phyloP scores from a whole-genome alignment of 1,140 invertebrate species.

The Drosophila varians region DNA sequence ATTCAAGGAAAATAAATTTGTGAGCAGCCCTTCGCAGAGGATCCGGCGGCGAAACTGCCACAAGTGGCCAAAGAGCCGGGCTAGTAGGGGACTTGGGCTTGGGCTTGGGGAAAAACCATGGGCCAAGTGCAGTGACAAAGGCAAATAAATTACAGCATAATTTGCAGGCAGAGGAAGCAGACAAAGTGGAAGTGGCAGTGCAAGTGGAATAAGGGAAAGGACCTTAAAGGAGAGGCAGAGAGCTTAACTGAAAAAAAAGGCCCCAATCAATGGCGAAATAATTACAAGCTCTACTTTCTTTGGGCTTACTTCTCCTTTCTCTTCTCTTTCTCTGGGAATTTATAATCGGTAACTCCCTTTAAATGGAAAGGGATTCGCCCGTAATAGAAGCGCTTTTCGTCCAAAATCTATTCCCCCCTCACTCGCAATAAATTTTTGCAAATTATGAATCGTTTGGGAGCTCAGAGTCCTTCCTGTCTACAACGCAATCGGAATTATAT shows the following conservation, averaged over 20 bases:
- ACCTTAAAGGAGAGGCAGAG: conserved; percentile 6
- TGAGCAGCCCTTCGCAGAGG: conserved; percentile 49
- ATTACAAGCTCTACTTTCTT: conserved; percentile 46
- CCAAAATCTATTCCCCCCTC: neutral
- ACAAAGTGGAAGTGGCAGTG: conserved; percentile 29
- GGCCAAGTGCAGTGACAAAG: conserved; percentile 45
- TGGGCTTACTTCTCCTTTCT: neutral
- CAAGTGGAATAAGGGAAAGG: neutral
- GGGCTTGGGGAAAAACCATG: neutral
- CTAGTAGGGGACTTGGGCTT: neutral
- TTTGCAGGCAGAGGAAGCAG: conserved; percentile 51
- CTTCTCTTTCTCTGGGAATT: conserved; percentile 23
- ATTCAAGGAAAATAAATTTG: conserved; percentile 62
- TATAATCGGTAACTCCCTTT: conserved; percentile 23
- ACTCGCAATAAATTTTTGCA: neutral
- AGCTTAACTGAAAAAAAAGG: conserved; percentile 23
- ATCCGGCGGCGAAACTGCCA: conserved; percentile 29
- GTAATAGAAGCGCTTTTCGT: neutral
- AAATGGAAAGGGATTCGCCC: neutral
- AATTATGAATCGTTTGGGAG: conserved; percentile 11
- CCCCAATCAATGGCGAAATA: conserved; percentile 51
- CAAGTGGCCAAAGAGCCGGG: conserved; percentile 44
- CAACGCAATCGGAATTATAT: neutral
- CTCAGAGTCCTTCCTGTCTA: too few species aligned
- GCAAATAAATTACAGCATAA: conserved; percentile 69